These are phyloP conservation scores for Naja naja DNA, from an alignment of 2,113 vertebrate genomes.

Conservation along the genomic window DNA sequence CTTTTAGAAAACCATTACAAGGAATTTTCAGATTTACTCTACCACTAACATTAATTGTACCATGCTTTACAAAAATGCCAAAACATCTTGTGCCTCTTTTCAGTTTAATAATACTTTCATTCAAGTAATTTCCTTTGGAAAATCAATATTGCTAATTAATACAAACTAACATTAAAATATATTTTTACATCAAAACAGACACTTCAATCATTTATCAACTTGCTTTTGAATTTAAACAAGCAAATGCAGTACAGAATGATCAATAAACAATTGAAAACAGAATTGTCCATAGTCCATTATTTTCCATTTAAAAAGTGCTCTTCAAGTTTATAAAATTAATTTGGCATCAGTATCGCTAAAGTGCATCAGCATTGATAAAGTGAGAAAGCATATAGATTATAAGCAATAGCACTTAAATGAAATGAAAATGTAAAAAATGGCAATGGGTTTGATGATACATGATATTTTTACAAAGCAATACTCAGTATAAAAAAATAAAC, in stretches of 20 bases:
- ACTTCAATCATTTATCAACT: not conserved
- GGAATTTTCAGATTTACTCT: not conserved
- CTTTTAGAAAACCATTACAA: not conserved
- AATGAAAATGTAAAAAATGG: constrained; percentile 2
- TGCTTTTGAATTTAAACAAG: not conserved
- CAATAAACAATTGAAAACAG: not conserved
- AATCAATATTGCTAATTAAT: not conserved
- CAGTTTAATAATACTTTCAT: not conserved
- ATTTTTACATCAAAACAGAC: not conserved
- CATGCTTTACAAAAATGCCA: not conserved
- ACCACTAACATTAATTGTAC: not conserved
- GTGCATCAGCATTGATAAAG: constrained; percentile 10
- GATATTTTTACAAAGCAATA: constrained; percentile 20
- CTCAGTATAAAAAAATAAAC: constrained; percentile 7
- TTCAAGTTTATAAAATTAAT: not conserved
- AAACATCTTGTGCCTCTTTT: not conserved
- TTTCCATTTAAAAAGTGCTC: not conserved
- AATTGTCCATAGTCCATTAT: not conserved
- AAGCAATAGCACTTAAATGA: constrained; percentile 43
- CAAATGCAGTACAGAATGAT: not conserved
- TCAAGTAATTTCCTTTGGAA: not conserved
- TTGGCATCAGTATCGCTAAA: not conserved
- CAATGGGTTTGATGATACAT: constrained; percentile 7
- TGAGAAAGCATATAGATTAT: constrained; percentile 46
- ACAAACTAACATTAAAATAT: not conserved